Evolutionary conservation across 2,113 vertebrate genomes (phyloP).

Genomic region (Zosterops lateralis): DNA sequence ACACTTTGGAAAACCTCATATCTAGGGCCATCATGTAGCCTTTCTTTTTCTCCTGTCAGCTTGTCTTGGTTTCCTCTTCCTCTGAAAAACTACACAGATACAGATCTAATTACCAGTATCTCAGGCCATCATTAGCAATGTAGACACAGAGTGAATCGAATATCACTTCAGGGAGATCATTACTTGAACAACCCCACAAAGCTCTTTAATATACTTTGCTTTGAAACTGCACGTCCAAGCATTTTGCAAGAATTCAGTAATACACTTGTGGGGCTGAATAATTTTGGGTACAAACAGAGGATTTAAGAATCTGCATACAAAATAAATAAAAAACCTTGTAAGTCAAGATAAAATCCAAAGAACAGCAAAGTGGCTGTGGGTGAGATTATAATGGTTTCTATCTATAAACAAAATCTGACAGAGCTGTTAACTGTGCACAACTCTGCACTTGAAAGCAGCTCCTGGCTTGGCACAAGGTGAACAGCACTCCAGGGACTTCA

Average conservation of each 20-base stretch:
- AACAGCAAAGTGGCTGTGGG: neutral
- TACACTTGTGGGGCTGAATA: neutral
- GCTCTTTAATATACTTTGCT: neutral
- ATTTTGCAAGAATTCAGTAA: neutral
- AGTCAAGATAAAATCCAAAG: neutral
- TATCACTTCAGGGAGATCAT: constrained; percentile 24
- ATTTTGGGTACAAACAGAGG: neutral
- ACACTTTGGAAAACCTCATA: neutral
- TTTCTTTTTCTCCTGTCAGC: neutral
- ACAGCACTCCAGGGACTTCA: neutral
- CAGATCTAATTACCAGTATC: constrained; percentile 1
- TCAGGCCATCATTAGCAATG: neutral
- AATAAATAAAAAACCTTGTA: neutral
- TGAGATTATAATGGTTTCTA: neutral
- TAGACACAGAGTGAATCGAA: neutral
- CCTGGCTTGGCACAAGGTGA: neutral
- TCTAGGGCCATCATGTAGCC: neutral
- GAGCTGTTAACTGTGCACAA: neutral
- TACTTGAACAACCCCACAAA: neutral
- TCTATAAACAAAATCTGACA: neutral
- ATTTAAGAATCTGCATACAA: neutral
- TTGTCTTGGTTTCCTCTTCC: neutral
- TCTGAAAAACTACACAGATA: neutral
- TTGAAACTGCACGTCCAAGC: neutral
- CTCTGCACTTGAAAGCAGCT: neutral